These are phyloP conservation scores for Pomatorhinus ruficollis DNA, from an alignment of 2,113 vertebrate genomes.

Conservation along the genomic window DNA sequence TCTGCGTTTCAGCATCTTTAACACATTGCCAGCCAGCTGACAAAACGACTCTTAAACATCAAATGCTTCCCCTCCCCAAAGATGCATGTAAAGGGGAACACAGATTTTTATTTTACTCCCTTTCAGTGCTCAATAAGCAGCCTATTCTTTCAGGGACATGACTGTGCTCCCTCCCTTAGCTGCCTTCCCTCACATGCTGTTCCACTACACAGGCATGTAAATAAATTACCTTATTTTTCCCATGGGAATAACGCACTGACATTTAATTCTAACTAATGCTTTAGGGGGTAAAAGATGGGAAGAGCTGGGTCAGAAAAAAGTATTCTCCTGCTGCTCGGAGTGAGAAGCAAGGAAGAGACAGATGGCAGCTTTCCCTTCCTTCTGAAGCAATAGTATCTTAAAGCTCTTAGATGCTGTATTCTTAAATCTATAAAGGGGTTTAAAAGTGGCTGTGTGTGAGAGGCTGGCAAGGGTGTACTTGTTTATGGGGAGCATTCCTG, in stretches of 20 bases:
- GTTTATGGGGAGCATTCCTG: not conserved
- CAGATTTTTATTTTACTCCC: not conserved
- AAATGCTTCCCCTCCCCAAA: not conserved
- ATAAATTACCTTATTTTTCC: constrained; percentile 34
- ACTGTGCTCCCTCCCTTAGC: not conserved
- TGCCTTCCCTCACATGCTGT: not conserved
- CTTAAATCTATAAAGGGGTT: constrained; percentile 31
- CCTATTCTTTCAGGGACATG: not conserved
- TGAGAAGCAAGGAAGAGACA: constrained; percentile 25
- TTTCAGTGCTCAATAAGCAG: not conserved
- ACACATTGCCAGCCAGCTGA: not conserved
- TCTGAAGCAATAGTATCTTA: constrained; percentile 32
- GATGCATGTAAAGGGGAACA: not conserved
- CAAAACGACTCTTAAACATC: not conserved
- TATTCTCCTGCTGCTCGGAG: constrained; percentile 1
- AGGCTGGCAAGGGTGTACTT: not conserved
- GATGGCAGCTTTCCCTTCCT: constrained; percentile 42
- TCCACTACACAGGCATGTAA: not conserved
- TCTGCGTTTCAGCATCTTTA: not conserved
- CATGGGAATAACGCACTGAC: not conserved
- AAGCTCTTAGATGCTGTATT: constrained; percentile 15
- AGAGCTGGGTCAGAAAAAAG: constrained; percentile 23
- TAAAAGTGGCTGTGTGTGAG: not conserved
- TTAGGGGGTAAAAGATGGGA: constrained; percentile 1
- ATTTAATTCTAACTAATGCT: constrained; percentile 22